These are phyloP conservation scores for Leucopsar rothschildi DNA, from an alignment of 2,113 vertebrate species.

Conservation along the genomic window DNA sequence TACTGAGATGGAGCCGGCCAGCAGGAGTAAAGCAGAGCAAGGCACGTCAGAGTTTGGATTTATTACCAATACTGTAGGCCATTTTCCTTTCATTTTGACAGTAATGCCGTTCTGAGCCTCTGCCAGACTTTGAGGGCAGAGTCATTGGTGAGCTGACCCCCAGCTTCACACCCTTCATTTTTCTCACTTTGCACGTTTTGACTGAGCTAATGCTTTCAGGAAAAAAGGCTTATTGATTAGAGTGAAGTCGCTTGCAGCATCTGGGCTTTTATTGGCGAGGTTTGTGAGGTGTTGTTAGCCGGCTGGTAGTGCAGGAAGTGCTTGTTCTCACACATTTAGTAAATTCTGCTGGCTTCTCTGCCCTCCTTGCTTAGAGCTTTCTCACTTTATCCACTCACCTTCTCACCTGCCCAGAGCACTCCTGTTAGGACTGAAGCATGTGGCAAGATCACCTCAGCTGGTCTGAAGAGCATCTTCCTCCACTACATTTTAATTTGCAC, in stretches of 20 bases:
- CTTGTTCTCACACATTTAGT: conserved; percentile 35
- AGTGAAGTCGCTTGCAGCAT: background rate
- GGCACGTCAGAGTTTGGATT: conserved; percentile 11
- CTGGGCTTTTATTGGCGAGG: background rate
- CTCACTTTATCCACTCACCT: background rate
- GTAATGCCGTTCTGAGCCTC: background rate
- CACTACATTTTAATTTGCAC: background rate
- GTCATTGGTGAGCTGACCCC: background rate
- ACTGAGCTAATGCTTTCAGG: conserved; percentile 57
- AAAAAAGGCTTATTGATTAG: conserved; percentile 45
- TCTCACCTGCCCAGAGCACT: background rate
- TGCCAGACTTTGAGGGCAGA: conserved; percentile 24
- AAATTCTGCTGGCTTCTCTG: background rate
- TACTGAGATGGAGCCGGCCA: background rate
- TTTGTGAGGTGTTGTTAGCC: background rate
- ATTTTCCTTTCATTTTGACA: conserved; percentile 38
- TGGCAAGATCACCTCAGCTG: background rate
- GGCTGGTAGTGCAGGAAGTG: background rate
- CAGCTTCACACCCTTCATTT: conserved; percentile 47
- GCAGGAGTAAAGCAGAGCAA: background rate
- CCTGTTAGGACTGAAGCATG: background rate
- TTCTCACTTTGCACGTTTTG: conserved; percentile 59
- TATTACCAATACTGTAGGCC: background rate
- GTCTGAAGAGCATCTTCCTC: background rate
- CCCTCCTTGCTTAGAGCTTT: background rate